phyloP scores from a whole-genome alignment of 2,113 vertebrate genomes.

The Abramis brama region DNA sequence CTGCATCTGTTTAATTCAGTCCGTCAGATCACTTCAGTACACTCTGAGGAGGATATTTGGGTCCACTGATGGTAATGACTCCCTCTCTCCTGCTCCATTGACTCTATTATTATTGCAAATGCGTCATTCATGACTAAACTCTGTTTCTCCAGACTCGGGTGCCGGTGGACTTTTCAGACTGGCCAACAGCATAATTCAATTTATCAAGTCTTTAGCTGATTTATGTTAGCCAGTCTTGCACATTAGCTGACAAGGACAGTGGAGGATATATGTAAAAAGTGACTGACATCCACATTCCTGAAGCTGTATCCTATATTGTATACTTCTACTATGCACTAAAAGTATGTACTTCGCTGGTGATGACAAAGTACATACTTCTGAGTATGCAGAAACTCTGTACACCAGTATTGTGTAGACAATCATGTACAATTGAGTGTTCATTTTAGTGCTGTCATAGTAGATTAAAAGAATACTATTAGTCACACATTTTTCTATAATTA shows the following conservation, averaged over 20 bases:
- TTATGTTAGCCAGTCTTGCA: background rate
- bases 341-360: background rate
- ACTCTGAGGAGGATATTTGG: conserved; percentile 28
- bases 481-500: too few relatives aligned
- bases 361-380: background rate
- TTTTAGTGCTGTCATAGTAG: too few relatives aligned
- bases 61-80: conserved; percentile 7
- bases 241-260: conserved; percentile 19
- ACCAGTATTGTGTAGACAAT: background rate
- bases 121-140: background rate
- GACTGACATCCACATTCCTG: background rate
- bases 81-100: background rate
- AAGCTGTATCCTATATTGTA: background rate
- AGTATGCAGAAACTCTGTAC: background rate
- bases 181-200: background rate
- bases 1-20: conserved; percentile 16
- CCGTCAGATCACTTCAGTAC: conserved; percentile 17
- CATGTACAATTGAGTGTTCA: background rate
- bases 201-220: background rate
- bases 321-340: background rate
- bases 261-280: background rate
- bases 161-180: conserved; percentile 12
- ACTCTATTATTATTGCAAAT: conserved; percentile 13
- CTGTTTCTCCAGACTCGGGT: conserved; percentile 1
- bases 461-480: too few relatives aligned